Evolutionary conservation across 2,113 vertebrate genomes (phyloP).

Genomic region (Procavia capensis): DNA sequence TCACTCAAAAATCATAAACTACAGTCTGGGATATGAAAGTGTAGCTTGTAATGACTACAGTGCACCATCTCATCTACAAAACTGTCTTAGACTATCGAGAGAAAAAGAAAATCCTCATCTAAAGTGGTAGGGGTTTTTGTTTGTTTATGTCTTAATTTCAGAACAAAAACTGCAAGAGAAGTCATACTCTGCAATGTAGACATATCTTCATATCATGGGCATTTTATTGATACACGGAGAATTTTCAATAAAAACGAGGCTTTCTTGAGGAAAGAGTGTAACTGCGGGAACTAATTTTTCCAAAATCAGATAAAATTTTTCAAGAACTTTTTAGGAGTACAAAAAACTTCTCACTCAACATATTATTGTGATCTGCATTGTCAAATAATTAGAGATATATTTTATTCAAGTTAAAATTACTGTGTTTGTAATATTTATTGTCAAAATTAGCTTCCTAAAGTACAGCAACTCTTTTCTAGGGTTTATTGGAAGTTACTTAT

Average conservation of each 20-base stretch:
- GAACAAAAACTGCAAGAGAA: not conserved
- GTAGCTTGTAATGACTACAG: not conserved
- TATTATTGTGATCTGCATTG: not conserved
- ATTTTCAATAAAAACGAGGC: not conserved
- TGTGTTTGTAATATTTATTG: not conserved
- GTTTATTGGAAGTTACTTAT: not conserved
- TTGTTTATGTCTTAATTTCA: not conserved
- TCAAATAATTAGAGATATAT: not conserved
- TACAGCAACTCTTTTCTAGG: not conserved
- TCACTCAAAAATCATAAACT: not conserved
- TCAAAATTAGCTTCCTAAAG: not conserved
- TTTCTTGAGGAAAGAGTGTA: not conserved
- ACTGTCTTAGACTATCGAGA: not conserved
- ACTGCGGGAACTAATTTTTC: not conserved
- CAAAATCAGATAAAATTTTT: not conserved
- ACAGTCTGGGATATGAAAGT: not conserved
- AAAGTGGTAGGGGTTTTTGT: not conserved
- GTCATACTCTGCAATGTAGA: not conserved
- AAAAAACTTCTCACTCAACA: not conserved
- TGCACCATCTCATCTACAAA: not conserved
- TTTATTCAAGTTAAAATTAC: not conserved
- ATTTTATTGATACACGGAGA: not conserved
- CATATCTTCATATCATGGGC: not conserved
- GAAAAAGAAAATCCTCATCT: not conserved
- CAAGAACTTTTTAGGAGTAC: not conserved